Evolutionary conservation across 2,888 invertebrate species (phyloP), one percentile per base, ranked within the genome.

Genomic region (Crocallis elinguaria): DNA sequence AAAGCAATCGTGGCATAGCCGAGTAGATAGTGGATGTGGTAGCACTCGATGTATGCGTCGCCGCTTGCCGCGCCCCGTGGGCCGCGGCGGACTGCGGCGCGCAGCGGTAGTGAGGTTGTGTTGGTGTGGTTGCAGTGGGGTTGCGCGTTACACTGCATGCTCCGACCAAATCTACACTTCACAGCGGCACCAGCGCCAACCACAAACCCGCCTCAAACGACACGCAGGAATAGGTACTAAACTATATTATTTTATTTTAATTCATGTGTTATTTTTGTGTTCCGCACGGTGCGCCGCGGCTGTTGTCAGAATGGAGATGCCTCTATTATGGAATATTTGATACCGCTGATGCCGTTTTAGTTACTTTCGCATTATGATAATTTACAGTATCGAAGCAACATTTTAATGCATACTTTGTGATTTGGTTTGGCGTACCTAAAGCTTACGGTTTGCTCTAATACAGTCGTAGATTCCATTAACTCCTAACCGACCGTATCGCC

Each of bases 131-230:
- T 96, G 94, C 96, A 96, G 96, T 95, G 94, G 95, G 95, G 94
- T 95, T 95, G 94, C 95, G 95, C 94, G 95, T 95, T 94, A 95
- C 95, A 94, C 95, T 96, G 94, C 96, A 96, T 96, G 96, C 96
- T 94, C 95, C 95, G 93, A 93, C 93, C 93, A 89, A 89, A 90
- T 84, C 90, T 84, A 73, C 90, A 87, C 89, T 83, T 81, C 87
- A 87, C 92, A 87, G 91, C 91, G 91, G 90, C 92, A 84, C 90
- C 90, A 86, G 89, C 87, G 90, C 86, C 86, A 88, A 86, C 88
- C 88, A 89, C 88, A 89, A 87, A 84, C 82, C 92, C 81, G 85
- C 90, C 85, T 84, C 89, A 87, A 88, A 89, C 90, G 86, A 81
- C 89, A 88, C 92, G 79, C 90, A 92, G 79, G 84, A 92, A 91